Evolutionary conservation across 1,140 invertebrate genomes (phyloP).

Genomic region (Zaprionus nigranus): DNA sequence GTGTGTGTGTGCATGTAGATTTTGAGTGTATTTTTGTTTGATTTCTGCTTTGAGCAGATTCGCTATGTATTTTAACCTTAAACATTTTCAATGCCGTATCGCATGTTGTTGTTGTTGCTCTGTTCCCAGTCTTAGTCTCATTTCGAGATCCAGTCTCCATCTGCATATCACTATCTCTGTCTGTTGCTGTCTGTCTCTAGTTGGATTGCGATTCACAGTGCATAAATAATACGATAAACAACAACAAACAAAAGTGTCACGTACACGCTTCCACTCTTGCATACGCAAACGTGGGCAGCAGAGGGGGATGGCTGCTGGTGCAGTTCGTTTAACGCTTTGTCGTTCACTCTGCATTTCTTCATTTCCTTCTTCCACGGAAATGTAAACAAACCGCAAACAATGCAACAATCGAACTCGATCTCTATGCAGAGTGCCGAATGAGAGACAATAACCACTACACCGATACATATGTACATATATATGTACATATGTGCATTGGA

Average conservation of each 20-base stretch:
- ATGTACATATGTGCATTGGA: no score
- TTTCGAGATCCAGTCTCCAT: neutral
- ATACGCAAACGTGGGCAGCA: slow-evolving; percentile 38
- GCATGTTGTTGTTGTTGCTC: slow-evolving; percentile 20
- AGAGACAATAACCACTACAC: neutral
- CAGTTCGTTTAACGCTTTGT: slow-evolving; percentile 52
- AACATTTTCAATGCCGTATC: slow-evolving; percentile 66
- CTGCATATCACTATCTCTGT: neutral
- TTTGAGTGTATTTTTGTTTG: slow-evolving; percentile 58
- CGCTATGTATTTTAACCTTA: slow-evolving; percentile 64
- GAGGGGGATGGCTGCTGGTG: neutral
- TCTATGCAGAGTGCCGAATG: neutral
- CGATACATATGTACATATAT: slow-evolving; percentile 8
- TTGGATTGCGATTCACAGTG: slow-evolving; percentile 34
- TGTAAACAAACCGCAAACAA: slow-evolving; percentile 67
- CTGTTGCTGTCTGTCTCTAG: slow-evolving; percentile 5
- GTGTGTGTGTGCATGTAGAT: neutral
- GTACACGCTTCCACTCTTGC: slow-evolving; percentile 52
- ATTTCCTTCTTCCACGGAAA: slow-evolving; percentile 74
- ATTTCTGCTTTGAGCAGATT: slow-evolving; percentile 51
- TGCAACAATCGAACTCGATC: slow-evolving; percentile 14
- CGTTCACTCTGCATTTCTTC: slow-evolving; percentile 37
- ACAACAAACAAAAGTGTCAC: slow-evolving; percentile 74
- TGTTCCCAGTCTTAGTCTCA: neutral
- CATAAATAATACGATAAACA: slow-evolving; percentile 49